phyloP scores from a whole-genome alignment of 2,888 invertebrate species.

The Encarsia formosa region DNA sequence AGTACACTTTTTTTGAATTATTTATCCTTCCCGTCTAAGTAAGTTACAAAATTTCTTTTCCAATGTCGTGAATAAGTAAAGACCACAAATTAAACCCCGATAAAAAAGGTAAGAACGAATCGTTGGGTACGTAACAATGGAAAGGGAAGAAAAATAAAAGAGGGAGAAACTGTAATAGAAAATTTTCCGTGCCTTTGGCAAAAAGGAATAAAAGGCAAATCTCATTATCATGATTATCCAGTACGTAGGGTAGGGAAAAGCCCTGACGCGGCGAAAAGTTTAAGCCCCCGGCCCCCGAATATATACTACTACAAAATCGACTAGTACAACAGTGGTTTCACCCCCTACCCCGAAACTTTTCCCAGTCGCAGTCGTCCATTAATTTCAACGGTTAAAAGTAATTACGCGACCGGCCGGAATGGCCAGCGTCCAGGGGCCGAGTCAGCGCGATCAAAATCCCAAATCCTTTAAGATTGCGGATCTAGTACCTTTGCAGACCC shows the following conservation, averaged over 20 bases:
- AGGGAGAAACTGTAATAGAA: too few species aligned
- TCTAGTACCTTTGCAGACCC: too few species aligned
- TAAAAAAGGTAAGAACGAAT: too few species aligned
- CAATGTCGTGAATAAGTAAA: too few species aligned
- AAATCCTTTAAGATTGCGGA: too few species aligned
- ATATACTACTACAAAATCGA: constrained; percentile 11
- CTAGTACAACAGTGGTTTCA: constrained; percentile 10
- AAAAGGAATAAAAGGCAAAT: constrained; percentile 11
- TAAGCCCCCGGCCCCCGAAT: neutral
- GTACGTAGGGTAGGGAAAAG: constrained; percentile 1
- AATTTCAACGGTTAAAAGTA: constrained; percentile 23
- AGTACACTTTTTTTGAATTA: too few species aligned
- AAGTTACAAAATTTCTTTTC: too few species aligned
- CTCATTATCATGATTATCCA: constrained; percentile 22
- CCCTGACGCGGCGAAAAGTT: constrained; percentile 10
- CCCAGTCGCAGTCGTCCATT: constrained; percentile 23
- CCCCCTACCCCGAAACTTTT: constrained; percentile 26
- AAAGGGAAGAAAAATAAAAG: too few species aligned
- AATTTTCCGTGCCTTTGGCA: too few species aligned
- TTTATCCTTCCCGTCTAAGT: too few species aligned
- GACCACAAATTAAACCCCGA: too few species aligned
- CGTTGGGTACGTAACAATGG: too few species aligned
- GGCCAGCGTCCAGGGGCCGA: constrained; percentile 22
- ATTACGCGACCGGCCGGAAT: constrained; percentile 20
- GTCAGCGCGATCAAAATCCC: constrained; percentile 28